Base-by-base conservation (phyloP, 2,113 vertebrate species). In the Sturnira hondurensis region DNA sequence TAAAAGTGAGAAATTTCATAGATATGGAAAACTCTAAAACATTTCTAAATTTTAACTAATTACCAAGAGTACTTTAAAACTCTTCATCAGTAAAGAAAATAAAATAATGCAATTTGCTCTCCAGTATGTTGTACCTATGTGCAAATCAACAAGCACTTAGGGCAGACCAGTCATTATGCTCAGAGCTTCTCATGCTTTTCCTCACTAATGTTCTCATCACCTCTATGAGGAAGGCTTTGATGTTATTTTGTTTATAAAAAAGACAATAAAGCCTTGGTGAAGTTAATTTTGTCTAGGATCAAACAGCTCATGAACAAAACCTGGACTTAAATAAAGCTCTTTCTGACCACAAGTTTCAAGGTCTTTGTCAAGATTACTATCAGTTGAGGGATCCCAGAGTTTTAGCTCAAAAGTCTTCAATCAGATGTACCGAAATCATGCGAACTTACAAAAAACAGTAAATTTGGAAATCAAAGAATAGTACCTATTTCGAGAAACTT, bases 371-470 rank as follows among this genome's bases (percentile, higher is more conserved):
- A 88, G 14, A 38, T 5, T 3, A 36, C 13, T 31, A 19, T 41
- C 15, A 41, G 33, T 20, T 56, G 31, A 61, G 70, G 43, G 38
- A 83, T n/a, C 5, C 11, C 12, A 3, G n/a, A 56, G 52, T 82
- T 96, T 92, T 41, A 65, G 67, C 43, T 89, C 43, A 65, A 70
- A 94, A 70, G 45, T 82, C 58, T 78, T 92, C 52, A n/a, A 54
- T 20, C 36, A 77, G 36, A 92, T 8, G 45, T 9, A 71, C 2
- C 28, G 70, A 77, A 94, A 65, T 38, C 67, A n/a, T 45, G 61
- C 31, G 33, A 83, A 63, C 41, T 77, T 61, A 83, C 15, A 82
- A 87, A 68, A 61, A 78, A 89, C 7, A 47, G 20, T n/a, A 28
- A 93, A 81, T 19, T 24, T 81, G 15, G 26, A 22, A 74, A 90